phyloP scores from a whole-genome alignment of 2,113 vertebrate species.

The Dicentrarchus labrax region DNA sequence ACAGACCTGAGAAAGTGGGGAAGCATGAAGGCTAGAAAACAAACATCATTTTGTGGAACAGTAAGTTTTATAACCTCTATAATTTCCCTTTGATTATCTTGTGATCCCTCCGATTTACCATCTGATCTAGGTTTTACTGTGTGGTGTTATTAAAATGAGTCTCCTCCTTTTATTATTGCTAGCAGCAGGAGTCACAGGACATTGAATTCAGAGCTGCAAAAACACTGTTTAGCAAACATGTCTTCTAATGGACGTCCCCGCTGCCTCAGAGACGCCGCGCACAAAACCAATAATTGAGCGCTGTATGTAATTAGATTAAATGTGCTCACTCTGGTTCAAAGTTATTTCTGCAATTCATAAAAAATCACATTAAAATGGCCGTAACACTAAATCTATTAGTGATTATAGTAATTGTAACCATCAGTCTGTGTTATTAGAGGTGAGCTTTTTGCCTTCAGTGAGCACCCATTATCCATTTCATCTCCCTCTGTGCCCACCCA shows the following conservation, averaged over 20 bases:
- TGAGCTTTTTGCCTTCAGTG: slow-evolving; percentile 52
- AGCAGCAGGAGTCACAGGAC: neutral
- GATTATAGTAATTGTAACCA: slow-evolving; percentile 55
- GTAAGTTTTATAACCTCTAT: no score
- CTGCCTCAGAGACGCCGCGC: neutral
- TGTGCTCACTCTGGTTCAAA: slow-evolving; percentile 25
- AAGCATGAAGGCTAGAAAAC: no score
- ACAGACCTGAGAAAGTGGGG: no score
- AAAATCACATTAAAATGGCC: slow-evolving; percentile 44
- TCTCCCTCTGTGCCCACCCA: slow-evolving; percentile 31
- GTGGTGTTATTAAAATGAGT: neutral
- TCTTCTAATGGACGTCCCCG: neutral
- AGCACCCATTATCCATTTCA: slow-evolving; percentile 50
- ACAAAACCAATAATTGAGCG: slow-evolving; percentile 29
- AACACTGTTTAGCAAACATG: neutral
- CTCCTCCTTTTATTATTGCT: neutral
- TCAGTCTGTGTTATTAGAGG: slow-evolving; percentile 58
- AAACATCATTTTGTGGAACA: no score
- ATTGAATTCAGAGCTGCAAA: neutral
- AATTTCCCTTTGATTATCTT: no score
- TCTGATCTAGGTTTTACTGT: no score
- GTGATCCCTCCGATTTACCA: no score
- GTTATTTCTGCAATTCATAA: slow-evolving; percentile 51
- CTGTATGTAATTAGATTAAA: slow-evolving; percentile 54
- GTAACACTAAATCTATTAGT: slow-evolving; percentile 35